phyloP scores from a whole-genome alignment of 2,888 invertebrate genomes.

The Drosophila ustulata region DNA sequence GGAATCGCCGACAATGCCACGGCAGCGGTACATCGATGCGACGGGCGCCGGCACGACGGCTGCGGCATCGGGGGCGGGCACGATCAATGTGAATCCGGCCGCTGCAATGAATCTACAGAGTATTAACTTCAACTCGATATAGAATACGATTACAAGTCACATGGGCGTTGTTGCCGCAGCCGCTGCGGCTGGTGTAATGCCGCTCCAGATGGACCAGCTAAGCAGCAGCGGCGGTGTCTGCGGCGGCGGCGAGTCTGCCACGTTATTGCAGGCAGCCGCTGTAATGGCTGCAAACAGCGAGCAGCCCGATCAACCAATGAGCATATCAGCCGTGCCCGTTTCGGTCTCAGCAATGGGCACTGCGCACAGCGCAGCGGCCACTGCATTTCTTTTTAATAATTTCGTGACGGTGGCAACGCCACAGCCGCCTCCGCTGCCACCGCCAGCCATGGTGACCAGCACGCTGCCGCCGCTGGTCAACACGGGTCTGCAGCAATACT shows the following conservation, averaged over 20 bases:
- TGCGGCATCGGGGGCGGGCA: conserved; percentile 73
- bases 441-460: conserved; percentile 62
- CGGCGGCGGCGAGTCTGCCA: conserved; percentile 42
- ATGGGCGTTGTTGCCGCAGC: conserved; percentile 63
- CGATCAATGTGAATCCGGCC: conserved; percentile 86
- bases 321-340: conserved; percentile 74
- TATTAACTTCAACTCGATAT: conserved; percentile 92
- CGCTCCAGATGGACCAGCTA: conserved; percentile 46
- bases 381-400: conserved; percentile 77
- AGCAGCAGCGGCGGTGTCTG: conserved; percentile 26
- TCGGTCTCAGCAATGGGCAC: conserved; percentile 64
- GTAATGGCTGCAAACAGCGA: conserved; percentile 54
- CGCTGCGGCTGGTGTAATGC: conserved; percentile 59
- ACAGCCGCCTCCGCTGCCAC: conserved; percentile 58
- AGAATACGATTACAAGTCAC: conserved; percentile 85
- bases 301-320: conserved; percentile 63
- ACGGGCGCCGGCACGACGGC: conserved; percentile 72
- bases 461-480: conserved; percentile 57
- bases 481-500: conserved; percentile 71
- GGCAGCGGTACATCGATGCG: conserved; percentile 85
- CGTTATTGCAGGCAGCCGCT: conserved; percentile 69
- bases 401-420: conserved; percentile 75
- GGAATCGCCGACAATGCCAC: conserved; percentile 88
- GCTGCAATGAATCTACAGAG: conserved; percentile 90
- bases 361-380: conserved; percentile 68